Evolutionary conservation across 2,888 invertebrate species (phyloP).

Genomic region (Tiphia femorata): DNA sequence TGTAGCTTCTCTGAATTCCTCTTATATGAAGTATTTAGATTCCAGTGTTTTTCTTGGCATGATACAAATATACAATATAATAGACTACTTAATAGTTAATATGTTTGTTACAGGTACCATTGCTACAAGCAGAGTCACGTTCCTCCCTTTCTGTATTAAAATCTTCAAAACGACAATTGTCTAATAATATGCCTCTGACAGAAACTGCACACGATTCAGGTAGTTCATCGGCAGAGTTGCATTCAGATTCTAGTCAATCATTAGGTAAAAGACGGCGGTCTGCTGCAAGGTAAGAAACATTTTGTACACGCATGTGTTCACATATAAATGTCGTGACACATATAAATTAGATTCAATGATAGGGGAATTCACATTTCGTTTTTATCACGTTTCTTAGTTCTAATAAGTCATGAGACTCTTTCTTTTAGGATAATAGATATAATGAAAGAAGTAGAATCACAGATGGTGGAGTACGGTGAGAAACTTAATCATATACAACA

Average conservation of each 20-base stretch:
- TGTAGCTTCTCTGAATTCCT: too few relatives aligned
- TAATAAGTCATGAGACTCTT: too few relatives aligned
- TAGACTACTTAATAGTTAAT: not conserved
- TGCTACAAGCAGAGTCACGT: conserved; percentile 71
- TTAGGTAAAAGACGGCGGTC: conserved; percentile 63
- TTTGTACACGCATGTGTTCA: conserved; percentile 1
- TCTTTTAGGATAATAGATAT: conserved; percentile 52
- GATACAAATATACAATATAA: not conserved
- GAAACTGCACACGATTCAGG: conserved; percentile 70
- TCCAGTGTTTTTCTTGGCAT: not conserved
- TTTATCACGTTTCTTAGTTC: too few relatives aligned
- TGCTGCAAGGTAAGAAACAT: conserved; percentile 49
- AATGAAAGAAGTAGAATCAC: conserved; percentile 60
- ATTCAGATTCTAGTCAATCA: conserved; percentile 72
- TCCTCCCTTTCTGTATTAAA: conserved; percentile 71
- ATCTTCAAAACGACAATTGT: conserved; percentile 70
- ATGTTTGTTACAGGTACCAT: conserved; percentile 61
- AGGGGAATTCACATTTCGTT: too few relatives aligned
- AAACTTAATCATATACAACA: conserved; percentile 64
- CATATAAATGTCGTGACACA: not conserved
- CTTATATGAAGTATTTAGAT: not conserved
- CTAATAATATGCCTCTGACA: conserved; percentile 69
- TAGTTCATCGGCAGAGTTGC: conserved; percentile 68
- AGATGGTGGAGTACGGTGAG: conserved; percentile 57
- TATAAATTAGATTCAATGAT: too few relatives aligned